Base-by-base conservation (phyloP, 2,113 vertebrate genomes). In the Oreotrochilus melanogaster region DNA sequence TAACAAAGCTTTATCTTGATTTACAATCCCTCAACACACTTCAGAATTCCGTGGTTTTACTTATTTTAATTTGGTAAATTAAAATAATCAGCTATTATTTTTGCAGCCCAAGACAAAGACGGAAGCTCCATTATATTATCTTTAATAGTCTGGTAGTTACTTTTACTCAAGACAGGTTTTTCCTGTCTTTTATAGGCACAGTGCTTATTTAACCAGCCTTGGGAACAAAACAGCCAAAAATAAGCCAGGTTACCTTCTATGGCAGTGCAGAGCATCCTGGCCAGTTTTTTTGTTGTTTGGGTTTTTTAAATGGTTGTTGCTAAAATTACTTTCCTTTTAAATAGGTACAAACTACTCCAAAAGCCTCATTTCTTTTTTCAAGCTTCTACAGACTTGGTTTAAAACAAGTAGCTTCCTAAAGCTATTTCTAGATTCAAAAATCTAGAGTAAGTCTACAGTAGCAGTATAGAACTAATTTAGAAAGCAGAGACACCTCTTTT, bases 181-280 rank as follows among this genome's bases (percentile, higher is more conserved):
- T 78, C 78, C 66, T 79, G 57, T 65, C 60, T 94, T 92, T 45
- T 67, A 48, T 54, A 92, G 89, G 88, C 93, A 91, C 81, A 87
- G 71, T 62, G 80, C 47, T 95, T 74, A 27, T 65, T 88, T 73
- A 80, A 80, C 69, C 56, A 51, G 57, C 64, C 82, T 61, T 64
- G 58, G 42, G 33, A 94, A 93, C n/a, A 65, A 74, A 89, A 18
- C 48, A 95, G 85, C 71, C 64, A 60, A 93, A 95, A 92, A 56
- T 61, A 80, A 92, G 84, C 78, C 92, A 96, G 75, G 89, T 85
- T 33, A 80, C 56, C 64, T 81, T 74, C 67, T 47, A 60, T 43
- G 69, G 93, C 89, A 96, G 79, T 64, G 91, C 91, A 96, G 92
- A 95, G 84, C 80, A 83, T 80, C 72, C 64, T 90, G 82, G 22